Percentiles rank a stretch among this genome's conserved stretches.
Evolutionary conservation across 2,797 vertebrate species (phyloP).

Genomic region (Sebastes trivittatus): DNA sequence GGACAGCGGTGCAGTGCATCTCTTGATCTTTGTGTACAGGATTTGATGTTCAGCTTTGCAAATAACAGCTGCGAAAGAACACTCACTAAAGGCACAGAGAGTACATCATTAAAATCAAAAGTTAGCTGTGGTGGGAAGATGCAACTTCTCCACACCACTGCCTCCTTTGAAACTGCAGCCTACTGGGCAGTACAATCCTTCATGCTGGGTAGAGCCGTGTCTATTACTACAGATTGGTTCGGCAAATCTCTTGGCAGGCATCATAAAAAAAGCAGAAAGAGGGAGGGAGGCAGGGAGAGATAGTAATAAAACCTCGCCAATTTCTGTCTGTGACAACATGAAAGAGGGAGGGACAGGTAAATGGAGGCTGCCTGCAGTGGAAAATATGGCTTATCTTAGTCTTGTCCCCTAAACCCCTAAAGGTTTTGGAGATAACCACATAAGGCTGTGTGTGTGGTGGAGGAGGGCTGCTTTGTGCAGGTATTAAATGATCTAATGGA

Average conservation of each 20-base stretch:
- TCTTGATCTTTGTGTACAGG: constrained; percentile 32
- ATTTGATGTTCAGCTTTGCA: constrained; percentile 44
- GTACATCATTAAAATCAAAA: constrained; percentile 70
- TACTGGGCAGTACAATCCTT: constrained; percentile 55
- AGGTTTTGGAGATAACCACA: constrained; percentile 54
- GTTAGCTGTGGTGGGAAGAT: constrained; percentile 33
- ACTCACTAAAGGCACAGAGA: constrained; percentile 37
- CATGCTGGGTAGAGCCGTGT: constrained; percentile 50
- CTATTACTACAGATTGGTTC: constrained; percentile 59
- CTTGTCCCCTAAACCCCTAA: constrained; percentile 35
- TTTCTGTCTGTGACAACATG: constrained; percentile 63
- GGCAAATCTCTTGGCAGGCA: constrained; percentile 53
- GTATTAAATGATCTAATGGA: constrained; percentile 46
- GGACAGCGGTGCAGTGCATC: neutral
- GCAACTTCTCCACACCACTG: constrained; percentile 49
- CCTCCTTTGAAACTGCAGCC: constrained; percentile 64
- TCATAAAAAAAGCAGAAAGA: constrained; percentile 20
- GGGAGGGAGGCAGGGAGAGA: constrained; percentile 8
- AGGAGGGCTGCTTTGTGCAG: constrained; percentile 39
- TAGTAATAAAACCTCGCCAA: constrained; percentile 57
- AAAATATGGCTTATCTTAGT: constrained; percentile 56
- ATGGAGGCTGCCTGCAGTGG: constrained; percentile 38
- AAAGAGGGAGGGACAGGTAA: constrained; percentile 53
- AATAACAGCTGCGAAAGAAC: constrained; percentile 42
- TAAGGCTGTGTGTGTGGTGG: constrained; percentile 11